A percentile compares a stretch with the other conserved stretches of the same genome.
Conservation (phyloP, 2,888 invertebrate species). For the Sarcophaga carnaria region DNA sequence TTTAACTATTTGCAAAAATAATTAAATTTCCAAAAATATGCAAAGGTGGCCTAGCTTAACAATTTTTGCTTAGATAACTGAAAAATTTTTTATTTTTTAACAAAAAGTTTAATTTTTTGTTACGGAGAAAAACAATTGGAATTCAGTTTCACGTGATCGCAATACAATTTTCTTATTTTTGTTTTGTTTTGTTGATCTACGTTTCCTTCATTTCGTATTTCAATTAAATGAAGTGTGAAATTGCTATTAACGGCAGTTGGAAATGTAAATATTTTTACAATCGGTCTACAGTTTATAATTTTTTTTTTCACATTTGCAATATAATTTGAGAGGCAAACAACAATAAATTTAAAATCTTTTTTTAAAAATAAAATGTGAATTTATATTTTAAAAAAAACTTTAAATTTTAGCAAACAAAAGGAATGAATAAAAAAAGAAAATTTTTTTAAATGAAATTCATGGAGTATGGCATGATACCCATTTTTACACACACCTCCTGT, state of each 20-base stretch:
- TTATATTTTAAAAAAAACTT: neutral
- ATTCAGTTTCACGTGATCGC: slow-evolving; percentile 50
- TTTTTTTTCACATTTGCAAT: slow-evolving; percentile 61
- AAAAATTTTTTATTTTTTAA: neutral
- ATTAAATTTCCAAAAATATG: neutral
- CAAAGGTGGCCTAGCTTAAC: neutral
- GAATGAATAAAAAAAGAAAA: no score
- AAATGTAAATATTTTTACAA: slow-evolving; percentile 65
- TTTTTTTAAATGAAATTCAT: no score
- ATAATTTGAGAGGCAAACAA: slow-evolving; percentile 60
- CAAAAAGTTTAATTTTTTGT: neutral
- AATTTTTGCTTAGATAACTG: neutral
- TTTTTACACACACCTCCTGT: no score
- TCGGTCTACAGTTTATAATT: slow-evolving; percentile 33
- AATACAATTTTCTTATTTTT: slow-evolving; percentile 32
- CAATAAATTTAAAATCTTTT: slow-evolving; percentile 14
- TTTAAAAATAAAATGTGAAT: slow-evolving; percentile 26
- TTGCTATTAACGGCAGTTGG: slow-evolving; percentile 61
- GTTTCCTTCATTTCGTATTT: slow-evolving; percentile 37
- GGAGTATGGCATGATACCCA: no score
- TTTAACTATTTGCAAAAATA: no score
- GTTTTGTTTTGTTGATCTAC: neutral
- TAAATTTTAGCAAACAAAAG: slow-evolving; percentile 8
- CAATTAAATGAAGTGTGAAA: slow-evolving; percentile 66
- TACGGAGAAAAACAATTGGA: slow-evolving; percentile 19